Conservation (phyloP, 2,113 vertebrate genomes). For the Cottus gobio region DNA sequence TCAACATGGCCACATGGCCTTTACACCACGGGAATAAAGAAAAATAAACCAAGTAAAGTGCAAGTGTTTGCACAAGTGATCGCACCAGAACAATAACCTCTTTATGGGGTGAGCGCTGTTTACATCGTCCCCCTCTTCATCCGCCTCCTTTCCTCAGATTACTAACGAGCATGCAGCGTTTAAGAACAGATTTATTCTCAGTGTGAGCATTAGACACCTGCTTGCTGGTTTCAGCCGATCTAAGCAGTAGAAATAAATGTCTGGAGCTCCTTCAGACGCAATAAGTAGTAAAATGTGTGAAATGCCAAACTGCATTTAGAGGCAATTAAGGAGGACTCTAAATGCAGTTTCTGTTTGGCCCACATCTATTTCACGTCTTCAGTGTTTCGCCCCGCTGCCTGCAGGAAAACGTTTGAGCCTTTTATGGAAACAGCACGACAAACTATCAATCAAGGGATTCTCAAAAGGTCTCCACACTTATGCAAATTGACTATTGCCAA, state of each 20-base stretch:
- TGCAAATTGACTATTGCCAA: slow-evolving; percentile 1
- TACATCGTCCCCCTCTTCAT: not conserved
- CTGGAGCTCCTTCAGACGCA: slow-evolving; percentile 30
- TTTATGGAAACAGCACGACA: slow-evolving; percentile 12
- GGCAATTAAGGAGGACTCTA: slow-evolving; percentile 27
- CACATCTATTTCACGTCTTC: slow-evolving; percentile 35
- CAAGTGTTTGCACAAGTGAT: slow-evolving; percentile 16
- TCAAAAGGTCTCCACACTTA: slow-evolving; percentile 35
- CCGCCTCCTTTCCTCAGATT: not conserved
- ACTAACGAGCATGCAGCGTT: slow-evolving; percentile 23
- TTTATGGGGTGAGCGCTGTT: not conserved
- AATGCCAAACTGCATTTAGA: slow-evolving; percentile 45
- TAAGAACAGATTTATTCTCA: slow-evolving; percentile 16
- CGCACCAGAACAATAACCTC: slow-evolving; percentile 4
- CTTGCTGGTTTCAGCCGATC: slow-evolving; percentile 8
- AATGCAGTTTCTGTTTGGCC: slow-evolving; percentile 24
- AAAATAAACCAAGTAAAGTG: not conserved
- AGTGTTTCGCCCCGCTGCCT: slow-evolving; percentile 13
- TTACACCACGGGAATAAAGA: slow-evolving; percentile 42
- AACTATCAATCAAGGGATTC: slow-evolving; percentile 19
- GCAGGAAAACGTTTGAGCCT: no score
- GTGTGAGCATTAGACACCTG: slow-evolving; percentile 34
- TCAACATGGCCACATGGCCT: slow-evolving; percentile 35
- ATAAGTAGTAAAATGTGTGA: slow-evolving; percentile 14
- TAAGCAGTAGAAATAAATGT: slow-evolving; percentile 20